Evolutionary conservation across 1,140 invertebrate genomes (phyloP), one percentile per base, ranked within the genome.

Genomic region (Ruditapes philippinarum): DNA sequence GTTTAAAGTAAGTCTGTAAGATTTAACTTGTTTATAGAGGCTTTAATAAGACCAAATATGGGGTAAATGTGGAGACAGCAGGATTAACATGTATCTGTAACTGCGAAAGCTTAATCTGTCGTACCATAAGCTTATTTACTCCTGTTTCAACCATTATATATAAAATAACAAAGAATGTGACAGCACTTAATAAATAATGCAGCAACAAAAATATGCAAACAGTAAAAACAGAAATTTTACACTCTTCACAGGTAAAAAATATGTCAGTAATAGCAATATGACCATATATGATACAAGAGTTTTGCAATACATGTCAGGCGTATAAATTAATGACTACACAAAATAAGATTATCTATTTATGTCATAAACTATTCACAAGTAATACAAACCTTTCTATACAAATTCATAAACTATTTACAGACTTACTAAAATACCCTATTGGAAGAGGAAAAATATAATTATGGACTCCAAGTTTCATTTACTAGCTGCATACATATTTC

Each of bases 101-200:
- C 57, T n/a, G 7, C 28, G 57, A 25, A n/a, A 62, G 25, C 1
- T 5, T 62, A 62, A 62, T 62, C 57, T 14, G 14, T 3, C n/a
- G 57, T 28, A 25, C 25, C 4, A 14, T 62, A 62, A 62, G 28
- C 25, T 28, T 62, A 62, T 62, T 62, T 28, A 62, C 57, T n/a
- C 57, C 57, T 62, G 28, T 62, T 62, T 62, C 25, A 62, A 28
- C 57, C 14, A 28, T 19, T 28, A 25, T 4, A 28, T 62, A 62
- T 62, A n/a, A 25, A n/a, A n/a, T 62, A 7, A 62, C 28, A 62
- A 62, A 62, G 57, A 62, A 62, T 62, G 57, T 62, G 57, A n/a
- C 57, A 62, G 5, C 2, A 62, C 25, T 4, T 9, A 62, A 62
- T 28, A 62, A 62, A 7, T 62, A 28, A 25, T 62, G 25, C 57